Evolutionary conservation across 1,140 invertebrate species (phyloP).

Genomic region (Limonius californicus): DNA sequence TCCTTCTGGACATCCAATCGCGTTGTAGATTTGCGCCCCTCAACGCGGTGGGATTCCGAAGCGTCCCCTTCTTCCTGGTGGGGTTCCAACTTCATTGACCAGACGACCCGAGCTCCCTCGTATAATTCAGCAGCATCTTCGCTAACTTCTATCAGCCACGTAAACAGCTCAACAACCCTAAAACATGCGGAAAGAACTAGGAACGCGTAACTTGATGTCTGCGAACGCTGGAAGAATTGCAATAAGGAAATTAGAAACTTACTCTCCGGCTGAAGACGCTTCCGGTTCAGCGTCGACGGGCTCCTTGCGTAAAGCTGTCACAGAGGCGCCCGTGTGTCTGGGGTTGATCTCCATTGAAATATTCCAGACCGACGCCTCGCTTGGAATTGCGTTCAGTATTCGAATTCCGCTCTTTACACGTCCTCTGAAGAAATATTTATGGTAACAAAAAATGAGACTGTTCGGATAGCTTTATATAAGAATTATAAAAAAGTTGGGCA

Average conservation of each 20-base stretch:
- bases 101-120: conserved; percentile 76
- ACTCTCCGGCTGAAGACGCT: conserved; percentile 34
- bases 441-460: not conserved
- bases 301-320: conserved; percentile 74
- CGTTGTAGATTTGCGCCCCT: conserved; percentile 69
- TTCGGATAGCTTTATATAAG: no score
- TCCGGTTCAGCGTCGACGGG: conserved; percentile 43
- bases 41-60: conserved; percentile 43
- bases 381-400: conserved; percentile 75
- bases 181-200: conserved; percentile 27
- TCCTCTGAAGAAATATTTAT: conserved; percentile 56
- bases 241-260: conserved; percentile 29
- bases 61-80: conserved; percentile 50
- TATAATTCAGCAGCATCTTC: conserved; percentile 72
- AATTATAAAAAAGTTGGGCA: no score
- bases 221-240: not conserved
- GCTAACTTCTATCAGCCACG: conserved; percentile 85
- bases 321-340: conserved; percentile 78
- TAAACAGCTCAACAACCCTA: conserved; percentile 79
- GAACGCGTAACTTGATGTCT: not conserved
- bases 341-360: conserved; percentile 78
- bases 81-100: conserved; percentile 66
- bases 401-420: conserved; percentile 80
- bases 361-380: conserved; percentile 73
- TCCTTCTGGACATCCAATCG: conserved; percentile 89